These are phyloP conservation scores for Sarcoramphus papa DNA, from an alignment of 2,797 vertebrate species.

Conservation along the genomic window DNA sequence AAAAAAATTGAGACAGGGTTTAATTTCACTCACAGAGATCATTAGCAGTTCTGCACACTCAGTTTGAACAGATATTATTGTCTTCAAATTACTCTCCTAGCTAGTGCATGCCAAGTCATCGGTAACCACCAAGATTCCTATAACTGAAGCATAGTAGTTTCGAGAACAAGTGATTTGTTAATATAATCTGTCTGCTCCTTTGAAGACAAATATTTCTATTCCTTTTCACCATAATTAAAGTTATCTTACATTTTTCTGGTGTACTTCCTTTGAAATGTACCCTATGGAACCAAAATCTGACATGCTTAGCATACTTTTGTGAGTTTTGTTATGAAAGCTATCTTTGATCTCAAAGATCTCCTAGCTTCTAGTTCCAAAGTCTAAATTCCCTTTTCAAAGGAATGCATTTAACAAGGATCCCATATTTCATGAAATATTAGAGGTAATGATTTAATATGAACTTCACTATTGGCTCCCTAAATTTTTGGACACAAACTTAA, in stretches of 20 bases:
- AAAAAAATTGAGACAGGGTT: not conserved
- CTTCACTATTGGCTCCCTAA: not conserved
- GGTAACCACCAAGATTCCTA: not conserved
- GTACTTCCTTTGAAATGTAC: not conserved
- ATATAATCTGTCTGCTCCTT: not conserved
- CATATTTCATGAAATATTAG: not conserved
- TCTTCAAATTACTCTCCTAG: not conserved
- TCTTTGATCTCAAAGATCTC: not conserved
- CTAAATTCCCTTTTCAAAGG: not conserved
- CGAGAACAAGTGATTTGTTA: not conserved
- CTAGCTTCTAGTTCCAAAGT: conserved; percentile 1
- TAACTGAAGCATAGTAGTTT: not conserved
- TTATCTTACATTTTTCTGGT: not conserved
- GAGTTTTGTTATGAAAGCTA: not conserved
- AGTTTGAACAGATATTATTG: not conserved
- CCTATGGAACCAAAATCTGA: not conserved
- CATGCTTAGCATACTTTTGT: not conserved
- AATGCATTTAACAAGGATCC: not conserved
- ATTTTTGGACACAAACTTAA: not conserved
- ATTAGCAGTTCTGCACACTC: not conserved
- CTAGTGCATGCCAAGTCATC: not conserved
- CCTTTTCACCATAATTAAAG: not conserved
- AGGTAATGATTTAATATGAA: not conserved
- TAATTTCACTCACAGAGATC: not conserved
- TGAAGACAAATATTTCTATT: not conserved